Evolutionary conservation across 2,797 vertebrate genomes (phyloP).

Genomic region (Pelobates cultripes): DNA sequence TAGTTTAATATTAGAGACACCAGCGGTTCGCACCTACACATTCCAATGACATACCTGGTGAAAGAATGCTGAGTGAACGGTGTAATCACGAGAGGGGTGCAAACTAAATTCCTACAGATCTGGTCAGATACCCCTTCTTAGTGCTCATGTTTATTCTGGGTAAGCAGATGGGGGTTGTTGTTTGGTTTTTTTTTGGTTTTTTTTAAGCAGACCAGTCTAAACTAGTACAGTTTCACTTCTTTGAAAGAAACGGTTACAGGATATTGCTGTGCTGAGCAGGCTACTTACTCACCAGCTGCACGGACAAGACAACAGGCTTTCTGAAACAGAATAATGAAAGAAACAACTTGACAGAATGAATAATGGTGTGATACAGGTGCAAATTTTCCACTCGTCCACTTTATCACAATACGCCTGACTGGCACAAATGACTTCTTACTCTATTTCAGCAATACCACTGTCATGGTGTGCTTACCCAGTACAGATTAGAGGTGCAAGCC

Average conservation of each 20-base stretch:
- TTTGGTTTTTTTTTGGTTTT: not conserved
- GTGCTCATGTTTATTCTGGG: not conserved
- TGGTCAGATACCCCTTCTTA: not conserved
- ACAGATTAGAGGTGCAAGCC: too few relatives aligned
- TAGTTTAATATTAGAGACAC: not conserved
- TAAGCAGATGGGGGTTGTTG: not conserved
- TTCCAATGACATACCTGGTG: not conserved
- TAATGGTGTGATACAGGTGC: constrained; percentile 8
- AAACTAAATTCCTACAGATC: not conserved
- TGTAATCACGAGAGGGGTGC: not conserved
- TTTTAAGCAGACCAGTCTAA: not conserved
- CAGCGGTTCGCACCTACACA: not conserved
- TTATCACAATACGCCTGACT: not conserved
- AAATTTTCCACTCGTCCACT: not conserved
- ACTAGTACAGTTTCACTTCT: constrained; percentile 64
- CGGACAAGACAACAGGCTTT: not conserved
- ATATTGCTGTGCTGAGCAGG: constrained; percentile 58
- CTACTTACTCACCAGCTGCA: constrained; percentile 21
- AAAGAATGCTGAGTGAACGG: not conserved
- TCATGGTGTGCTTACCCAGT: too few relatives aligned
- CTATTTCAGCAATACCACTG: too few relatives aligned
- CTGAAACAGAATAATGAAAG: constrained; percentile 6
- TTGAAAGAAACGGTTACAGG: constrained; percentile 55
- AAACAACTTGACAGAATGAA: not conserved
- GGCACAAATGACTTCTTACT: too few relatives aligned